A percentile compares a stretch with the other conserved stretches of the same genome.
phyloP scores from a whole-genome alignment of 2,888 invertebrate genomes.

The Lumbricus terrestris region DNA sequence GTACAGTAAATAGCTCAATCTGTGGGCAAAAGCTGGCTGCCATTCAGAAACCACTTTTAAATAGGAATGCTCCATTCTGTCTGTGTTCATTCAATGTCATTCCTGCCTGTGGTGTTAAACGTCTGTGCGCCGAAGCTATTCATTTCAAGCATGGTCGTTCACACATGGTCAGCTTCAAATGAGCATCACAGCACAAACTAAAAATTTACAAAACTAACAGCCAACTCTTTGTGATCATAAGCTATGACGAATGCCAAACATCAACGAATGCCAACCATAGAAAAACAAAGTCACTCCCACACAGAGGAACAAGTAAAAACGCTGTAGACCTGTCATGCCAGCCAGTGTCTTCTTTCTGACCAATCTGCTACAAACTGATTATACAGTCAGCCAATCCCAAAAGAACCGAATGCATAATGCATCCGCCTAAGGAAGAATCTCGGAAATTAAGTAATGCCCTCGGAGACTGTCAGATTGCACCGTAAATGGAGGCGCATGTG shows the following conservation, averaged over 20 bases:
- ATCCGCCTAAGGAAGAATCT: neutral
- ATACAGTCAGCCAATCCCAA: neutral
- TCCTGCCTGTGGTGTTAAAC: neutral
- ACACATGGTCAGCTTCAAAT: neutral
- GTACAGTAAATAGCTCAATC: neutral
- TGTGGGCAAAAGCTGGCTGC: neutral
- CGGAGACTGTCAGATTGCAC: neutral
- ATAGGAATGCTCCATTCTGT: neutral
- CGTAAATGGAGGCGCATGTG: neutral
- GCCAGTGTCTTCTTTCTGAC: neutral
- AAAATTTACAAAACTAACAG: neutral
- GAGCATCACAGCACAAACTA: neutral
- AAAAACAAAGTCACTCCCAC: neutral
- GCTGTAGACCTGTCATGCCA: neutral
- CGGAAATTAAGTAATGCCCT: slow-evolving; percentile 3
- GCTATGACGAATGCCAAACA: no score
- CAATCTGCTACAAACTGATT: neutral
- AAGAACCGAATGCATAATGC: neutral
- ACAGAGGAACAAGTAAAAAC: neutral
- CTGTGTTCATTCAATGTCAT: neutral
- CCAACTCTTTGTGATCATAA: neutral
- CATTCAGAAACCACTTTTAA: neutral
- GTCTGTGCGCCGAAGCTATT: neutral
- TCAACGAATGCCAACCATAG: neutral
- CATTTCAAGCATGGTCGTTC: neutral